Percentiles rank a stretch among this genome's conserved stretches.
Evolutionary conservation across 2,113 vertebrate genomes (phyloP).

Genomic region (Myocastor coypus): DNA sequence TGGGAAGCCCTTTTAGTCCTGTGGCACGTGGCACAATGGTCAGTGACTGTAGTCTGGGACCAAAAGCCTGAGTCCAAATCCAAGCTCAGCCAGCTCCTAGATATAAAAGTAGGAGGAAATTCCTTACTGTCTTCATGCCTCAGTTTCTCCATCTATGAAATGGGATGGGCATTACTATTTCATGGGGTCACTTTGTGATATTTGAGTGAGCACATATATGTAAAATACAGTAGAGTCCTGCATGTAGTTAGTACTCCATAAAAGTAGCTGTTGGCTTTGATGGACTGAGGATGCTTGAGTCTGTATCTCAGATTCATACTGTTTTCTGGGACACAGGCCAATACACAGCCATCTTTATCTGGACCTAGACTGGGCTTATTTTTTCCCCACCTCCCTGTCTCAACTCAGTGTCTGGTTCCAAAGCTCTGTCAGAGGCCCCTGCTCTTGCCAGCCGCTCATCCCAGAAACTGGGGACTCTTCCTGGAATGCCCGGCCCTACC

Average conservation of each 20-base stretch:
- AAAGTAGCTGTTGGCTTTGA: not conserved
- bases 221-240: not conserved
- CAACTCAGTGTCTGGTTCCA: not conserved
- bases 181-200: not conserved
- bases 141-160: not conserved
- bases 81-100: not conserved
- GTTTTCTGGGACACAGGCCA: not conserved
- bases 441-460: not conserved
- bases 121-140: not conserved
- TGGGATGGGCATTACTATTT: not conserved
- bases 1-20: not conserved
- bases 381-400: not conserved
- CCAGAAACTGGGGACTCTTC: not conserved
- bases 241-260: too few species aligned
- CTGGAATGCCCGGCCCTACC: not conserved
- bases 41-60: not conserved
- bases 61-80: conserved; percentile 21
- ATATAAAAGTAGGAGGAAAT: not conserved
- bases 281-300: fast-evolving
- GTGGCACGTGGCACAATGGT: fast-evolving
- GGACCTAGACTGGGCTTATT: not conserved
- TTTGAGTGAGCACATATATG: not conserved
- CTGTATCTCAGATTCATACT: not conserved
- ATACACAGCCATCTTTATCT: not conserved
- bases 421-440: not conserved